These are phyloP conservation scores for Bagarius yarrelli DNA, from an alignment of 2,113 vertebrate genomes.

Conservation along the genomic window DNA sequence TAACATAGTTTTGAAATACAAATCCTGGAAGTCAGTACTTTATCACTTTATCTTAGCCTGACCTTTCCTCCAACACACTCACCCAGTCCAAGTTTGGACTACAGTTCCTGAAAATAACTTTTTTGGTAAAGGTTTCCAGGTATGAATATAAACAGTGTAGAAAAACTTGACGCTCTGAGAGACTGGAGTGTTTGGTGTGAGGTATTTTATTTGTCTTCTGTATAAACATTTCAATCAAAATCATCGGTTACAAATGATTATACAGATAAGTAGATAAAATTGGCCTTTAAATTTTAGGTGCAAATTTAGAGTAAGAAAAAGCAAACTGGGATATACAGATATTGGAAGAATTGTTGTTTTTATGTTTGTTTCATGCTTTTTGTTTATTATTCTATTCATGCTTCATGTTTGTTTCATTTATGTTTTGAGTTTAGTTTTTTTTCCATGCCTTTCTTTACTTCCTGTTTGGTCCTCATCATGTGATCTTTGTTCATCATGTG, in stretches of 20 bases:
- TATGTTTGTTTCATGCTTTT: too few species aligned
- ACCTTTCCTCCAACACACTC: constrained; percentile 48
- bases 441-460: too few species aligned
- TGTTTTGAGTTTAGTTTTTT: too few species aligned
- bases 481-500: too few species aligned
- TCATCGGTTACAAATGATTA: constrained; percentile 51
- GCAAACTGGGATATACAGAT: constrained; percentile 65
- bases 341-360: too few species aligned
- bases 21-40: constrained; percentile 44
- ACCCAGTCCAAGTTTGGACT: constrained; percentile 46
- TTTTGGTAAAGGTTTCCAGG: constrained; percentile 24
- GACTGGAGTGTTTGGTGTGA: constrained; percentile 38
- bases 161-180: constrained; percentile 37
- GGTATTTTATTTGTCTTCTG: constrained; percentile 47
- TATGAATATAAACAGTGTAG: constrained; percentile 44
- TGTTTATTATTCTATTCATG: too few species aligned
- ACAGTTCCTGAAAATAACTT: constrained; percentile 43
- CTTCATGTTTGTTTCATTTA: too few species aligned
- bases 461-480: too few species aligned
- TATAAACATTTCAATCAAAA: constrained; percentile 38
- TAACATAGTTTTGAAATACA: constrained; percentile 1
- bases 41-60: constrained; percentile 47
- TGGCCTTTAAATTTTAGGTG: constrained; percentile 48
- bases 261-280: constrained; percentile 54
- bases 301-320: constrained; percentile 23